Conservation (phyloP, 2,113 vertebrate genomes). For the Echinops telfairi region DNA sequence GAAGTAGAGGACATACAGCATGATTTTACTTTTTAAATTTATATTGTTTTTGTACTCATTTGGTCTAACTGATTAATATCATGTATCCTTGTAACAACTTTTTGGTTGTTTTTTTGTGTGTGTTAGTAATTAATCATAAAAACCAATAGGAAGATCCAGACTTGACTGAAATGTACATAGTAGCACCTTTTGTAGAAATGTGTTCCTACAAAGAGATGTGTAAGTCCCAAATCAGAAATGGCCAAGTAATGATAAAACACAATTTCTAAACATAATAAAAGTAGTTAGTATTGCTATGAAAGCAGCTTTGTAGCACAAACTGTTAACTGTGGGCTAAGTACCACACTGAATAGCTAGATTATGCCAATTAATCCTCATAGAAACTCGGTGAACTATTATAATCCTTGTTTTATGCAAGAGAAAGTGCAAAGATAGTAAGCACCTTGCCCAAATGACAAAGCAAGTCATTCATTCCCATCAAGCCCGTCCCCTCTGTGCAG, state of each 20-base stretch:
- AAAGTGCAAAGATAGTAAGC: not conserved
- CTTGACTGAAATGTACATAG: constrained; percentile 27
- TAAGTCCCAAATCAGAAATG: constrained; percentile 12
- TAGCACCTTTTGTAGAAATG: constrained; percentile 13
- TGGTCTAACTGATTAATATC: not conserved
- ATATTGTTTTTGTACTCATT: constrained; percentile 9
- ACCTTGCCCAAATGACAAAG: not conserved
- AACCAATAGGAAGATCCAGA: constrained; percentile 26
- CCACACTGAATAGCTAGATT: not conserved
- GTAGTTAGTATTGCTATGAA: not conserved
- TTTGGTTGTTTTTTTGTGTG: not conserved
- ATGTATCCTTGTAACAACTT: constrained; percentile 9
- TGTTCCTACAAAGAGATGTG: not conserved
- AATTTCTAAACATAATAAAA: not conserved
- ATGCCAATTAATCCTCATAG: not conserved
- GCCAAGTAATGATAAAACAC: constrained; percentile 6
- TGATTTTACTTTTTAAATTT: constrained; percentile 53
- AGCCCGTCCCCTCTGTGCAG: not conserved
- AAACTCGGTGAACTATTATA: constrained; percentile 22
- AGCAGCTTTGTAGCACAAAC: constrained; percentile 14
- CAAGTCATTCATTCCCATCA: not conserved
- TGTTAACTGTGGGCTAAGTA: not conserved
- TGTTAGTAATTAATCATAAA: not conserved
- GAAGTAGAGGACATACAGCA: not conserved
- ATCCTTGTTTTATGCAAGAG: not conserved